phyloP scores from a whole-genome alignment of 2,113 vertebrate genomes.

The Sceloporus tristichus region DNA sequence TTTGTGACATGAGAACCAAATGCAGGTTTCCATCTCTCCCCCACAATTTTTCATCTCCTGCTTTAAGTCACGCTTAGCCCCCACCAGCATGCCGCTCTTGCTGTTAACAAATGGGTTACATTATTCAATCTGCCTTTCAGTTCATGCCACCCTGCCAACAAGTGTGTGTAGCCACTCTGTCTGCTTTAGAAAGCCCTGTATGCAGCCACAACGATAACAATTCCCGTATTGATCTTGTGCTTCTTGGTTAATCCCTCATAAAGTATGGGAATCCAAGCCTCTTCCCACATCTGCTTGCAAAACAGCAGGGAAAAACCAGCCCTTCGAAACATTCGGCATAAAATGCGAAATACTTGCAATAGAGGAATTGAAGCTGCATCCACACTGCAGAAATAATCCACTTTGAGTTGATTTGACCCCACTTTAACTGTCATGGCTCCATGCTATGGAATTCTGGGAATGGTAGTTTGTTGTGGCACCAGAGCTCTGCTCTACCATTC shows the following conservation, averaged over 20 bases:
- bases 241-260: conserved; percentile 75
- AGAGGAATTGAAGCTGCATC: conserved; percentile 52
- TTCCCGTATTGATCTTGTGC: conserved; percentile 68
- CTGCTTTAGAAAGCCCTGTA: conserved; percentile 55
- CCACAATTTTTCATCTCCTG: conserved; percentile 58
- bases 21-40: conserved; percentile 52
- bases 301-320: conserved; percentile 70
- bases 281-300: conserved; percentile 78
- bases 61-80: conserved; percentile 55
- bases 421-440: too few species aligned
- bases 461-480: too few species aligned
- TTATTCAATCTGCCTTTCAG: conserved; percentile 66
- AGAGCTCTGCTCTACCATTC: too few species aligned
- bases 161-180: conserved; percentile 68
- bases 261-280: conserved; percentile 78
- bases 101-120: conserved; percentile 64
- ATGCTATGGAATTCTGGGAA: too few species aligned
- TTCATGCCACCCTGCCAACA: conserved; percentile 50
- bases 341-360: conserved; percentile 64
- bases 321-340: conserved; percentile 70
- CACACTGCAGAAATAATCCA: too few species aligned
- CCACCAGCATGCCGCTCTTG: conserved; percentile 44
- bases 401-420: too few species aligned
- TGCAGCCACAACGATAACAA: conserved; percentile 71
- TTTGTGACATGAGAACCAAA: conserved; percentile 51